Conservation (phyloP, 37 sponge, comb jelly and placozoan species). For the Crambe crambe region DNA sequence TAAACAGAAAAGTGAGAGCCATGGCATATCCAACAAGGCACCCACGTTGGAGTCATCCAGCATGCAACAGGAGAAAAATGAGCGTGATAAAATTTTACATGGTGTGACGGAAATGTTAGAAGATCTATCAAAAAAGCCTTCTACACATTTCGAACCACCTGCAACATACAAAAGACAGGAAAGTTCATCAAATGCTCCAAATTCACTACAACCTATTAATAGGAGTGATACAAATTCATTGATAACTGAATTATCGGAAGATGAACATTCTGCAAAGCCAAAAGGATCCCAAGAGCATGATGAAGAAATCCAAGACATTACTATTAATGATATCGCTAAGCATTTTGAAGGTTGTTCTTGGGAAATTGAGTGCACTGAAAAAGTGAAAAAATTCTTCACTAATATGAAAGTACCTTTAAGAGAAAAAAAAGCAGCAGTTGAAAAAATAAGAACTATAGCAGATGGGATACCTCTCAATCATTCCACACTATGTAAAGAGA, state of each 20-base stretch:
- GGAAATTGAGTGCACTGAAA: conserved; percentile 72
- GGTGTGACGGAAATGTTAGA: background rate
- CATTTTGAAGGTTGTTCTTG: conserved; percentile 24
- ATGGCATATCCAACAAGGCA: background rate
- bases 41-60: background rate
- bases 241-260: no score
- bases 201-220: no score
- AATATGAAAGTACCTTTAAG: background rate
- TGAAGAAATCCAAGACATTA: no score
- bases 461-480: conserved; percentile 37
- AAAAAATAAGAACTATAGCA: conserved; percentile 43
- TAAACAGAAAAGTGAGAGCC: no score
- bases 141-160: background rate
- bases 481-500: conserved; percentile 22
- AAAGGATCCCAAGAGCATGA: no score
- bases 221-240: no score
- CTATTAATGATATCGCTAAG: background rate
- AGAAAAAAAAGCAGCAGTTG: background rate
- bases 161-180: background rate
- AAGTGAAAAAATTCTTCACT: conserved; percentile 47
- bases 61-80: background rate
- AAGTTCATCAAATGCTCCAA: background rate
- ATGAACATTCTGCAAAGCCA: no score
- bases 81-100: no score
- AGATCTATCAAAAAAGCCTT: background rate